Evolutionary conservation across 2,888 invertebrate genomes (phyloP), one percentile per base, ranked within the genome.

Genomic region (Gisinianus flammeolus): DNA sequence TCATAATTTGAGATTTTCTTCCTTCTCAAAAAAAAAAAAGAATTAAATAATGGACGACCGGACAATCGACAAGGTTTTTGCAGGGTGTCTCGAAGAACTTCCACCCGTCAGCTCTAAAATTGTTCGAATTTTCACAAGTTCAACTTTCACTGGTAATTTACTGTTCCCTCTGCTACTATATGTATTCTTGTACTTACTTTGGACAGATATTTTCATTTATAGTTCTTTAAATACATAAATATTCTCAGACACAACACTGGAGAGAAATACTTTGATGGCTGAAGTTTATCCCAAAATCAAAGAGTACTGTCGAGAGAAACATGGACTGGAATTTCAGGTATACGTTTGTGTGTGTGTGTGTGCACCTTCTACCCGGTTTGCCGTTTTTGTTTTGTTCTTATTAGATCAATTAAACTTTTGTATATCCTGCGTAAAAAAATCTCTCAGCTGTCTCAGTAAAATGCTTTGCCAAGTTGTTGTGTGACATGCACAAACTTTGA

Each of bases 51-150:
- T 96, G 96, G 96, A 96, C 87, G 96, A 96, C 87, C 90, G 93
- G 80, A 94, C 94, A 0, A 92, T 97, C 44, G 96, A 97, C 87
- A 90, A 93, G 76, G 96, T 97, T 86, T 97, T 97, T 88, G 91
- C 92, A 33, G 97, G 97, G 28, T 93, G 94, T 0, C 88, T 97
- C 84, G 93, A 94, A 87, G 91, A 92, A 71, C 88, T 98, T 84
- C 98, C 98, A 0, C 94, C 97, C 0, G 96, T 98, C 82, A 96
- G 96, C 88, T 98, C 98, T 62, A 98, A 97, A 90, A 97, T 98
- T 86, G 98, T 98, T 31, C 91, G 98, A 84, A 98, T 98, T 85
- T 98, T 98, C 87, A 98, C 97, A 80, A 97, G 97, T 86, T 98
- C 98, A 0, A 98, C 98, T 0, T 98, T 98, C 86, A 98, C 98